Conservation (phyloP, 2,888 invertebrate genomes). For the Diarsia mendica region DNA sequence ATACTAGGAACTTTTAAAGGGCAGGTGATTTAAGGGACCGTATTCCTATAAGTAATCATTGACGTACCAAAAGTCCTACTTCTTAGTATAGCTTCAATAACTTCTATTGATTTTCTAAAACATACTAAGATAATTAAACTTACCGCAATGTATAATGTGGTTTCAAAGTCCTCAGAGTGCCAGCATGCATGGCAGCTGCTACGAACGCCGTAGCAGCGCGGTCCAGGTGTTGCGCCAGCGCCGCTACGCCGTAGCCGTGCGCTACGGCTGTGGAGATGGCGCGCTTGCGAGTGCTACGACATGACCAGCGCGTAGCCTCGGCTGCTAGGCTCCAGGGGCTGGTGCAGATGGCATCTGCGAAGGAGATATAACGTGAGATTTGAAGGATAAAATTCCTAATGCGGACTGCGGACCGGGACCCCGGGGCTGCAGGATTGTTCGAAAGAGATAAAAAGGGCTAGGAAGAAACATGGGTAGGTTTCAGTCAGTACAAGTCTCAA, state of each 20-base stretch:
- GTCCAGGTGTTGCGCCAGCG: slow-evolving; percentile 96
- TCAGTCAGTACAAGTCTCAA: too few species aligned
- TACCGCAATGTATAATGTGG: slow-evolving; percentile 94
- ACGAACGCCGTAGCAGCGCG: slow-evolving; percentile 95
- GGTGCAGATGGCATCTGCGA: slow-evolving; percentile 41
- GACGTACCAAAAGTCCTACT: not conserved
- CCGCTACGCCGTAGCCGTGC: slow-evolving; percentile 96
- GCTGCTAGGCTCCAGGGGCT: slow-evolving; percentile 67
- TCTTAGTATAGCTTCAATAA: not conserved
- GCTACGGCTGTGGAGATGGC: slow-evolving; percentile 94
- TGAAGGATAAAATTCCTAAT: not conserved
- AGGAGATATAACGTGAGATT: not conserved
- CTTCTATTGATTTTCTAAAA: not conserved
- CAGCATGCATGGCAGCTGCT: slow-evolving; percentile 95
- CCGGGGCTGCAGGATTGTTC: too few species aligned
- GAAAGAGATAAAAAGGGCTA: too few species aligned
- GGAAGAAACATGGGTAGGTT: too few species aligned
- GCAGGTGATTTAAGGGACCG: not conserved
- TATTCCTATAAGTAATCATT: not conserved
- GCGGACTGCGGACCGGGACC: too few species aligned
- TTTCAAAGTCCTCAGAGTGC: slow-evolving; percentile 94
- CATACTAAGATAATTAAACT: slow-evolving; percentile 52
- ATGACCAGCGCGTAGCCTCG: slow-evolving; percentile 91
- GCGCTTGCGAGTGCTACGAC: slow-evolving; percentile 93
- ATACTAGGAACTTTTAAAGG: not conserved